Base-by-base conservation (phyloP, 2,113 vertebrate genomes). In the Orycteropus afer region DNA sequence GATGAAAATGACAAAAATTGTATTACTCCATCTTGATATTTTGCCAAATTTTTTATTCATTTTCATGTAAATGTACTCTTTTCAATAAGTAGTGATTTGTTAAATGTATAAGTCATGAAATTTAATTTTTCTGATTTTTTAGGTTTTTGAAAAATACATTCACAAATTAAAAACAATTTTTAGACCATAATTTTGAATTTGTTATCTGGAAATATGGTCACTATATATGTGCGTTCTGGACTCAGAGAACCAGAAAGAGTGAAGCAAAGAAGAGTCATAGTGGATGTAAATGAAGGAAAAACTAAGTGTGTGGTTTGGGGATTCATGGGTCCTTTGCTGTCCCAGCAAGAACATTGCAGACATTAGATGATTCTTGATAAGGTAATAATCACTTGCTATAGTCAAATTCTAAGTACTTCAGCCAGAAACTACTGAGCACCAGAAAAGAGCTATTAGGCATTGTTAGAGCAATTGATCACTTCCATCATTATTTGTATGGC, bases 391-490 rank as follows among this genome's bases (percentile, higher is more conserved):
- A 0, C 95, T 93, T 90, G 86, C 94, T 90, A 49, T 55, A 98
- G 96, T 98, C 91, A 97, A 95, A 97, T 85, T 91, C 65, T 61
- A 32, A 88, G 93, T 82, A 85, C 77, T 76, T 86, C 77, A 93
- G 85, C 83, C 59, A 20, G 65, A 97, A 55, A 95, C 96, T 90
- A 90, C 97, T 94, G 96, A 95, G 93, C 93, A 77, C 95, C 83
- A 86, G 97, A 88, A 96, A 97, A 96, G 97, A 96, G 95, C 95
- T 96, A 97, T 98, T 97, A 98, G 95, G 96, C 97, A 98, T 97
- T 97, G 97, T 98, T 98, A 97, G 96, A 91, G 95, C 97, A 97
- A 98, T 97, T 98, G 97, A 98, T 98, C 67, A 57, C 96, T 98
- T 98, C 96, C 97, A 95, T 97, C 55, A 82, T 97, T 98, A 96